Evolutionary conservation across 2,797 vertebrate species (phyloP).

Genomic region (Anniella stebbinsi): DNA sequence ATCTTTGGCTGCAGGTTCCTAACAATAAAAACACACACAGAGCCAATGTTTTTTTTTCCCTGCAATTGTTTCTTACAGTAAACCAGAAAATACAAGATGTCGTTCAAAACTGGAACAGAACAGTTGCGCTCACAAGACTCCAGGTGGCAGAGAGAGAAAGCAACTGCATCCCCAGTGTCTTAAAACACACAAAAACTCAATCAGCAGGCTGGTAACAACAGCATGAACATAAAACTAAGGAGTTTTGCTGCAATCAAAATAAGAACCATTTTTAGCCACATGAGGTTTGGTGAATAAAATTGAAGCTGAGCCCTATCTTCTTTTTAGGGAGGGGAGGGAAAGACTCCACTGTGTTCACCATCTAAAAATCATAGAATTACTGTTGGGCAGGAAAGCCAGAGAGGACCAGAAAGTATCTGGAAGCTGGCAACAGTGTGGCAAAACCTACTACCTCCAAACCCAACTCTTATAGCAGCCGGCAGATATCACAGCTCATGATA

Average conservation of each 20-base stretch:
- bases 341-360: background rate
- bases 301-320: background rate
- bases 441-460: background rate
- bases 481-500: no score
- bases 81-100: slow-evolving; percentile 69
- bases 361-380: background rate
- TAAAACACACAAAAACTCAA: background rate
- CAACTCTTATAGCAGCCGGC: background rate
- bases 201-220: background rate
- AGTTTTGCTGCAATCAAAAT: background rate
- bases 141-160: background rate
- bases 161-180: background rate
- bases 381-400: background rate
- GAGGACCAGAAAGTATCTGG: no score
- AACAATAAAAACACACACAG: background rate
- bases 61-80: slow-evolving; percentile 60
- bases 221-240: background rate
- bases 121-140: slow-evolving; percentile 48
- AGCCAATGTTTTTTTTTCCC: slow-evolving; percentile 13
- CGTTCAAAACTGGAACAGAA: slow-evolving; percentile 56
- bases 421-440: background rate
- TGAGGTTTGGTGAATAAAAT: background rate
- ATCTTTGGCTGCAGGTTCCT: no score
- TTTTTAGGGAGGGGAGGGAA: background rate
- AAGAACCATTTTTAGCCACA: background rate